Percentiles rank a stretch among this genome's conserved stretches.
Evolutionary conservation across 2,113 vertebrate genomes (phyloP).

Genomic region (Anhinga anhinga): DNA sequence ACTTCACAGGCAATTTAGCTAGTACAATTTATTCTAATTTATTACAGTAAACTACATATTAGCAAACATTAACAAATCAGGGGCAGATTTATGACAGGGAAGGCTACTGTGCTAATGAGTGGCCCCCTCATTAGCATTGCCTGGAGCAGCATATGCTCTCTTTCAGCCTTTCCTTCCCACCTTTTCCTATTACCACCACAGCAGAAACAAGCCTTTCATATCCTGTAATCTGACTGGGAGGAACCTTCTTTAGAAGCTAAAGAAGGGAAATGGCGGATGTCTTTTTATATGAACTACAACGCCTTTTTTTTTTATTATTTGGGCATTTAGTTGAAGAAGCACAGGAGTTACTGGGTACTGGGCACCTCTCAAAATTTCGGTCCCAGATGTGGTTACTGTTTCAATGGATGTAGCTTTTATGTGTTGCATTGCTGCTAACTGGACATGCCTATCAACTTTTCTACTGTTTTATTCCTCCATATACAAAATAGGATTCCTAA

Average conservation of each 20-base stretch:
- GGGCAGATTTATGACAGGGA: slow-evolving; percentile 35
- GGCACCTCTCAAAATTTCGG: neutral
- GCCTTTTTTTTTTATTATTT: neutral
- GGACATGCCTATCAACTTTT: neutral
- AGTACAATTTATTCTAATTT: slow-evolving; percentile 36
- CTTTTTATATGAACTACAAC: neutral
- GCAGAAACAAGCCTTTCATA: slow-evolving; percentile 12
- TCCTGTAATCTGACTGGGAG: neutral
- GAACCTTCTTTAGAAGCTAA: neutral
- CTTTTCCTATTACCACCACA: neutral
- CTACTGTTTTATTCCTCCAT: neutral
- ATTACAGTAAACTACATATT: slow-evolving; percentile 42
- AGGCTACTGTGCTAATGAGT: slow-evolving; percentile 43
- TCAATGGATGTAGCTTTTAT: neutral
- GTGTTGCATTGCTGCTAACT: neutral
- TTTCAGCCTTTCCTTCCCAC: neutral
- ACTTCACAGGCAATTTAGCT: slow-evolving; percentile 35
- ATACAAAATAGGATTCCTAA: neutral
- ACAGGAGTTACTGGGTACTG: neutral
- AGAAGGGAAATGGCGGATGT: neutral
- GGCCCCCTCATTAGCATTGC: slow-evolving; percentile 9
- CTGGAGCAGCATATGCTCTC: slow-evolving; percentile 4
- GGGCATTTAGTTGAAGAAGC: neutral
- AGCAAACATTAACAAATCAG: slow-evolving; percentile 46
- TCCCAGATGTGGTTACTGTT: neutral